phyloP scores from a whole-genome alignment of 2,113 vertebrate genomes.

The Oreochromis tanganicae region DNA sequence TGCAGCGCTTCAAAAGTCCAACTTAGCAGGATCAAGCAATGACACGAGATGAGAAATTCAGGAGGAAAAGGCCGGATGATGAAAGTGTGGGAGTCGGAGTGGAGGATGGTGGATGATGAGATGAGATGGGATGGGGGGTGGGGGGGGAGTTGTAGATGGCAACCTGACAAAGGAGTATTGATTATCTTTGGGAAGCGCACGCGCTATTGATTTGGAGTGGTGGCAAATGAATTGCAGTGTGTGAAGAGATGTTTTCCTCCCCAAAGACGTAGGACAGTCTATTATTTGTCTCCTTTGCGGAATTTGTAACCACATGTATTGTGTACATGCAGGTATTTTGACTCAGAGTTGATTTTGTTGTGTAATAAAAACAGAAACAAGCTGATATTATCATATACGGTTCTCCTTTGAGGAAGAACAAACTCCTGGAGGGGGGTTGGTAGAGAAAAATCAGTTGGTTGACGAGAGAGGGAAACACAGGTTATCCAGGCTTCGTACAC shows the following conservation, averaged over 20 bases:
- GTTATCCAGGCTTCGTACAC: neutral
- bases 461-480: neutral
- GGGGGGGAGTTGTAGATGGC: neutral
- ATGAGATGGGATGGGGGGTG: neutral
- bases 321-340: neutral
- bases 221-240: neutral
- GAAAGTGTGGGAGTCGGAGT: conserved; percentile 45
- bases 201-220: conserved; percentile 8
- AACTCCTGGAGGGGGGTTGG: neutral
- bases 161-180: conserved; percentile 25
- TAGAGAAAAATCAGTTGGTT: neutral
- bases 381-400: neutral
- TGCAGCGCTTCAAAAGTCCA: neutral
- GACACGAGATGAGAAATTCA: conserved; percentile 21
- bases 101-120: conserved; percentile 16
- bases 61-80: conserved; percentile 36
- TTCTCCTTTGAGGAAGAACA: neutral
- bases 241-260: neutral
- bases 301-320: neutral
- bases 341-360: neutral
- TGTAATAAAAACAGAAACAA: neutral
- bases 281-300: neutral
- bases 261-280: neutral
- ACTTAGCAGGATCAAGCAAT: neutral
- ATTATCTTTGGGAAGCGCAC: conserved; percentile 13